A percentile compares a stretch with the other conserved stretches of the same genome.
Conservation (phyloP, 2,888 invertebrate species). For the Hydrotaea cyrtoneurina region DNA sequence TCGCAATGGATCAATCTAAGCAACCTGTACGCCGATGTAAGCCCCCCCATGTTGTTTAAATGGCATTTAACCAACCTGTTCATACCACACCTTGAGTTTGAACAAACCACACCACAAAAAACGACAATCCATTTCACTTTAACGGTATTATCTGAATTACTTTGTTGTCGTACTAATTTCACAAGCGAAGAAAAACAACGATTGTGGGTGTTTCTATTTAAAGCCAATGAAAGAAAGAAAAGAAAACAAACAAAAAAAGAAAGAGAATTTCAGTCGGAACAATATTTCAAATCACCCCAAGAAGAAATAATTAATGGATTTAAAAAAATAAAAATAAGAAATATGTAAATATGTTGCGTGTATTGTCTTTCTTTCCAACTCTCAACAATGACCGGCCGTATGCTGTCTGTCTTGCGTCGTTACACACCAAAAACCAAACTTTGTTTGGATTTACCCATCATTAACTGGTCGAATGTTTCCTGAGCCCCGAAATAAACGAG, state of each 20-base stretch:
- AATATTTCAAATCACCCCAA: conserved; percentile 23
- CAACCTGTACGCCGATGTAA: too few species aligned
- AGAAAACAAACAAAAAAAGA: background rate
- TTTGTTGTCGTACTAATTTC: conserved; percentile 9
- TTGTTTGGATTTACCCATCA: conserved; percentile 44
- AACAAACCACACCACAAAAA: background rate
- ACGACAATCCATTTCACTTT: conserved; percentile 36
- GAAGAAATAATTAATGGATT: conserved; percentile 46
- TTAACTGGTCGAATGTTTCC: conserved; percentile 36
- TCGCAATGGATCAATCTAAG: too few species aligned
- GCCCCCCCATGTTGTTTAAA: background rate
- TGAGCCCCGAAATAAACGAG: conserved; percentile 31
- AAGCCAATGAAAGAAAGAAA: background rate
- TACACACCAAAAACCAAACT: background rate
- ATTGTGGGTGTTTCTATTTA: conserved; percentile 59
- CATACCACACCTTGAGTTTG: conserved; percentile 13
- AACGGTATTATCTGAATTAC: conserved; percentile 33
- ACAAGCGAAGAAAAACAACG: background rate
- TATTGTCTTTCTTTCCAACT: background rate
- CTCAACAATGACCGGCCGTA: background rate
- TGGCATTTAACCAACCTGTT: background rate
- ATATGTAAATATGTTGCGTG: conserved; percentile 13
- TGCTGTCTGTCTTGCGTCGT: conserved; percentile 12
- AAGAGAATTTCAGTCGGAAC: conserved; percentile 9
- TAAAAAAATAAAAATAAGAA: conserved; percentile 41